Evolutionary conservation across 1,140 invertebrate genomes (phyloP), one percentile per base, ranked within the genome.

Genomic region (Pararge aegeria): DNA sequence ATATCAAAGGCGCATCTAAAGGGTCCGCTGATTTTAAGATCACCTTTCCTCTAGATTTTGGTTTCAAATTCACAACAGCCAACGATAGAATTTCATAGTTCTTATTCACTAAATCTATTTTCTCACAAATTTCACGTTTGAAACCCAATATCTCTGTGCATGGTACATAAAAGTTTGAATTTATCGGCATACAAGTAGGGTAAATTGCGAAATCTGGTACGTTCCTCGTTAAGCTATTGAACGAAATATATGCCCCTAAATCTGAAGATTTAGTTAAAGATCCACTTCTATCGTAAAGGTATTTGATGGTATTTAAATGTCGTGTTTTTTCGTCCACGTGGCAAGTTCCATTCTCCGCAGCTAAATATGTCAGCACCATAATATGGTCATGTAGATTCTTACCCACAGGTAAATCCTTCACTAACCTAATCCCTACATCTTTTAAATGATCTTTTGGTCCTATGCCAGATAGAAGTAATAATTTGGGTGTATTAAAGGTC

Each of bases 361-460:
- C 71, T 15, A 87, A 48, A 48, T 75, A 82, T 10, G 63, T 78
- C 1, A 86, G 93, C 0, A 94, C 94, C 92, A 95, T 94, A 0
- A 95, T 92, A 67, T 94, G 93, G 61, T 94, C 93, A 60, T 94
- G 92, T 0, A 96, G 89, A 79, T 96, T 95, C 6, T 92, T 76
- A 0, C 95, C 95, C 0, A 96, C 95, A 0, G 94, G 92, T 4
- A 95, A 83, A 66, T 95, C 92, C 49, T 84, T 58, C 0, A 92
- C 69, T 0, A 93, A 68, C 0, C 83, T 56, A 6, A 94, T 92
- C 2, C 76, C 84, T 3, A 91, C 64, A 2, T 81, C 55, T 37
- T 81, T 52, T 21, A 90, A 61, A 50, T 90, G 78, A 1, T 78
- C 63, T 71, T 83, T 73, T 58, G 87, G 81, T 49, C 92, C 83